Base-by-base conservation (phyloP, 2,888 invertebrate genomes). In the Amphiduros pacificus region DNA sequence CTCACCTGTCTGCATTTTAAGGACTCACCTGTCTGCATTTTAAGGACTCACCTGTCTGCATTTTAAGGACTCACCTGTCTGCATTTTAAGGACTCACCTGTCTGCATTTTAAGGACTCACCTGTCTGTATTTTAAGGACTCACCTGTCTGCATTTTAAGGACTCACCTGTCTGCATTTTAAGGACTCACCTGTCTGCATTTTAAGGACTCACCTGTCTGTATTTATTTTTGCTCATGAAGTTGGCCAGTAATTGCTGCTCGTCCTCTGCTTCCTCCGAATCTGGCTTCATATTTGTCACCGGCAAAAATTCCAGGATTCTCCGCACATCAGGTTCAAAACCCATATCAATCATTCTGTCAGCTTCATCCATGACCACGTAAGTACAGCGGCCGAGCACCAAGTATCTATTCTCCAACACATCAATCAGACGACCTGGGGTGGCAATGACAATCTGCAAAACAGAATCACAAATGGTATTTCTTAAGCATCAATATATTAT, bases 341-440 rank as follows among this genome's bases (percentile, higher is more conserved):
- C 98, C 93, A 99, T 97, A 87, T 99, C 98, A 83, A 99, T 96
- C 99, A 99, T 99, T 78, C 97, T 89, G 86, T 99, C 99, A 32
- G 99, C 99, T 86, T 87, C 87, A 72, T 87, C 87, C 71, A 87
- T 81, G 61, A 87, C 97, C 64, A 99, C 95, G 81, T 99, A 99
- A 0, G 99, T 98, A 83, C 99, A 99, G 77, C 98, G 93, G 82
- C 91, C 93, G 20, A 99, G 85, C 9, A 98, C 97, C 69, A 99
- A 86, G 82, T 99, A 99, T 63, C 97, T 88, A 84, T 99, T 99
- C 84, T 99, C 98, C 65, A 99, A 84, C 0, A 99, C 98, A 83
- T 99, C 99, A 68, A 99, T 95, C 50, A 99, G 87, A 88, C 99
- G 93, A 87, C 99, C 99, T 3, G 99, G 99, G 0, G 99, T 99